A percentile compares a stretch with the other conserved stretches of the same genome.
Evolutionary conservation across 2,888 invertebrate species (phyloP).

Genomic region (Eubasilissa splendida): DNA sequence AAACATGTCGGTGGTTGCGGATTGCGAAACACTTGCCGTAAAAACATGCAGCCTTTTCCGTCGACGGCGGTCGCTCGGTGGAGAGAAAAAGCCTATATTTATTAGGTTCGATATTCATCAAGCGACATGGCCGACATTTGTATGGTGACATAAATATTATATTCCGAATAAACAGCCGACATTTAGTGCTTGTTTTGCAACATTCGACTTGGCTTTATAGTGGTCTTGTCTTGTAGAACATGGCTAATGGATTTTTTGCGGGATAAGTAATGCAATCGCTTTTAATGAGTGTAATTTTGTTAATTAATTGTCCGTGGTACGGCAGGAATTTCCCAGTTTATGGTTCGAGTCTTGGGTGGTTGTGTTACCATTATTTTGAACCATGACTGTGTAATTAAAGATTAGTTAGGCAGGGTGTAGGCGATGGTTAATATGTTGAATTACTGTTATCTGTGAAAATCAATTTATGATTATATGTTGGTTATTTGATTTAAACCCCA

Average conservation of each 20-base stretch:
- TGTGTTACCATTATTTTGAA: constrained; percentile 16
- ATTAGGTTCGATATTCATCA: constrained; percentile 33
- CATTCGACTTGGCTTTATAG: background rate
- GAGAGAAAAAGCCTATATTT: constrained; percentile 34
- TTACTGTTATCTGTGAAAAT: constrained; percentile 32
- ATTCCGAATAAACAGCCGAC: constrained; percentile 30
- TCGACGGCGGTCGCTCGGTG: background rate
- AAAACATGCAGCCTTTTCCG: constrained; percentile 6
- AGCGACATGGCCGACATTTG: constrained; percentile 40
- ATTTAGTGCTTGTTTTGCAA: constrained; percentile 23
- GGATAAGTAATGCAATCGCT: constrained; percentile 13
- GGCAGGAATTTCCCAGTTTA: constrained; percentile 19
- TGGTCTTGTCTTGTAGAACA: constrained; percentile 29
- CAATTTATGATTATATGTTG: constrained; percentile 9
- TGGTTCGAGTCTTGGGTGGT: constrained; percentile 28
- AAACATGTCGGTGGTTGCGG: constrained; percentile 7
- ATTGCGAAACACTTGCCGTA: constrained; percentile 15
- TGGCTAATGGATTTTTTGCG: constrained; percentile 22
- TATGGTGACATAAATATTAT: constrained; percentile 44
- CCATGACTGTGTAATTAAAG: constrained; percentile 27
- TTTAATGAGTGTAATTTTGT: constrained; percentile 44
- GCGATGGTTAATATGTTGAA: background rate
- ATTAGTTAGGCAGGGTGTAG: constrained; percentile 13
- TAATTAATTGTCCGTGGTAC: constrained; percentile 36
- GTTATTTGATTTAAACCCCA: constrained; percentile 15